Conservation (phyloP, 2,113 vertebrate species). For the Xyrauchen texanus region DNA sequence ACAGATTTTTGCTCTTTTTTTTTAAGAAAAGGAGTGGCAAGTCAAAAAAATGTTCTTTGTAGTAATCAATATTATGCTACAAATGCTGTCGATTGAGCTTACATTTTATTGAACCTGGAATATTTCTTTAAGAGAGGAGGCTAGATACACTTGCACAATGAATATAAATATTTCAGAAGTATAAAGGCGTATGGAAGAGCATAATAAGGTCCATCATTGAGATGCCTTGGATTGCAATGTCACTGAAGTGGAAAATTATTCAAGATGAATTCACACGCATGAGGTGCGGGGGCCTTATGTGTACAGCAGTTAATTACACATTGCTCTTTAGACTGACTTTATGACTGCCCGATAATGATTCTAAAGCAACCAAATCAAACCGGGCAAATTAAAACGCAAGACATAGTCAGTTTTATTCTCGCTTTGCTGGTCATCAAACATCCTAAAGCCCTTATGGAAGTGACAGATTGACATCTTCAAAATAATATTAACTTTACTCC, state of each 20-base stretch:
- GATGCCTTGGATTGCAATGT: conserved; percentile 38
- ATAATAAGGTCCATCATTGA: conserved; percentile 47
- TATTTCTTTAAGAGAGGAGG: too few relatives aligned
- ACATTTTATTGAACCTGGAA: too few relatives aligned
- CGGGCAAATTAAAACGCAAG: not conserved
- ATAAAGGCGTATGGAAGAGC: conserved; percentile 39
- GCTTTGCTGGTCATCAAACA: not conserved
- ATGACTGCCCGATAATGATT: conserved; percentile 14
- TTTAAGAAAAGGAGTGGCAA: too few relatives aligned
- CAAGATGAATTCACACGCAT: conserved; percentile 49
- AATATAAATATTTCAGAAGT: conserved; percentile 45
- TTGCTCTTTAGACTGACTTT: conserved; percentile 15
- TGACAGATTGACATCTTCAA: too few relatives aligned
- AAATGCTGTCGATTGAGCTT: too few relatives aligned
- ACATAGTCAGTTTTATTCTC: not conserved
- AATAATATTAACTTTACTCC: conserved; percentile 8
- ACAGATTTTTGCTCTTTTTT: too few relatives aligned
- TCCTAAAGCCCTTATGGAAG: not conserved
- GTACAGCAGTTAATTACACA: conserved; percentile 43
- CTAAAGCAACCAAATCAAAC: not conserved
- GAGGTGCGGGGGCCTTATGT: not conserved
- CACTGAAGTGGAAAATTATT: conserved; percentile 52
- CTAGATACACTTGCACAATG: too few relatives aligned
- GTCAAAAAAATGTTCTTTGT: too few relatives aligned
- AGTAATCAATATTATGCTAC: too few relatives aligned